Evolutionary conservation across 2,797 vertebrate genomes (phyloP).

Genomic region (Onychomys arenicola): DNA sequence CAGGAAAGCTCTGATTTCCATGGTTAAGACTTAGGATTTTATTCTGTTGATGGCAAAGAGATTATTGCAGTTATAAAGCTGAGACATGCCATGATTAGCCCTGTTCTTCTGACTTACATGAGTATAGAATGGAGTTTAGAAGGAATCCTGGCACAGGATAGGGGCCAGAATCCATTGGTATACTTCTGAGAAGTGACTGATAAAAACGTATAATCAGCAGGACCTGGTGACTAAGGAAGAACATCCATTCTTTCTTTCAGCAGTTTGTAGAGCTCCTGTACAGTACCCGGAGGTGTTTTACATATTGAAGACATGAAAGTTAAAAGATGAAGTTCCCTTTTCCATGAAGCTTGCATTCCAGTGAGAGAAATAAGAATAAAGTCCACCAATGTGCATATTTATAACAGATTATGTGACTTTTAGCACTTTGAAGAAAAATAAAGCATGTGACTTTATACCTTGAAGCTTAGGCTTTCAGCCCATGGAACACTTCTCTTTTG

Average conservation of each 20-base stretch:
- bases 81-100: neutral
- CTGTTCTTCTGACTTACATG: conserved; percentile 27
- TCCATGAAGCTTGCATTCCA: neutral
- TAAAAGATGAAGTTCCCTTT: neutral
- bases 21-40: neutral
- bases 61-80: neutral
- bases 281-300: neutral
- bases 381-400: neutral
- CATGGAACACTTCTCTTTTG: neutral
- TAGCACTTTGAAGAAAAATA: conserved; percentile 48
- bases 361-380: neutral
- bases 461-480: conserved; percentile 33
- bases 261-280: neutral
- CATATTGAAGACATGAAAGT: neutral
- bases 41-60: neutral
- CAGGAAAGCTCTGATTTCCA: neutral
- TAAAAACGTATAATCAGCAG: neutral
- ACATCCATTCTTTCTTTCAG: neutral
- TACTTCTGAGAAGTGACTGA: neutral
- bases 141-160: neutral
- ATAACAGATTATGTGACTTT: neutral
- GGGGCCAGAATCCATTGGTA: neutral
- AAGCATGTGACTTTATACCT: neutral
- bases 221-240: neutral
- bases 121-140: neutral